Conservation (phyloP, 1,140 invertebrate species). For the Trichonephila clavipes region DNA sequence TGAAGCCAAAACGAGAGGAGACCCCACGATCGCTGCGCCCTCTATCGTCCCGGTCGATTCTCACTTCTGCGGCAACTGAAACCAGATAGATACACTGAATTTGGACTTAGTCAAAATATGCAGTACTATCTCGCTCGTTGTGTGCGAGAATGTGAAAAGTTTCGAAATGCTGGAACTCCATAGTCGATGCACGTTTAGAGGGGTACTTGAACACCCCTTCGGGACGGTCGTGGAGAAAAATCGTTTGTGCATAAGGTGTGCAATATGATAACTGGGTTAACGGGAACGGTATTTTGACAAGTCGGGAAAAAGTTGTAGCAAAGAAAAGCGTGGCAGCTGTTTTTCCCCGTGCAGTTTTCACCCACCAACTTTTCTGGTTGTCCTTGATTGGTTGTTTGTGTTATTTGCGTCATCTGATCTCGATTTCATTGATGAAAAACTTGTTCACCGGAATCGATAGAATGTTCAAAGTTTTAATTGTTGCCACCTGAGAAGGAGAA, state of each 20-base stretch:
- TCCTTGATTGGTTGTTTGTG: conserved; percentile 31
- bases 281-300: background rate
- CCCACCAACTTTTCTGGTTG: background rate
- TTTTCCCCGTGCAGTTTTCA: background rate
- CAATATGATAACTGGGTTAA: background rate
- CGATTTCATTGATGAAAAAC: conserved; percentile 8
- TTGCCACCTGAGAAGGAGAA: background rate
- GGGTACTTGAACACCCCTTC: background rate
- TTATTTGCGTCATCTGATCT: background rate
- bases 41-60: conserved; percentile 53
- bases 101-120: conserved; percentile 65
- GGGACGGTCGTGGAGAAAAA: background rate
- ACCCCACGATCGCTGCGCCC: conserved; percentile 48
- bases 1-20: conserved; percentile 55
- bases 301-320: background rate
- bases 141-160: background rate
- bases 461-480: background rate
- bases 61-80: background rate
- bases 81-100: conserved; percentile 38
- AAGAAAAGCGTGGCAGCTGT: conserved; percentile 22
- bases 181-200: background rate
- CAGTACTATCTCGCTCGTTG: background rate
- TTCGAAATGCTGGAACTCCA: background rate
- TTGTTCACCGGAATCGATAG: background rate
- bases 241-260: conserved; percentile 29